Conservation (phyloP, 1,140 invertebrate genomes). For the Aethina tumida region DNA sequence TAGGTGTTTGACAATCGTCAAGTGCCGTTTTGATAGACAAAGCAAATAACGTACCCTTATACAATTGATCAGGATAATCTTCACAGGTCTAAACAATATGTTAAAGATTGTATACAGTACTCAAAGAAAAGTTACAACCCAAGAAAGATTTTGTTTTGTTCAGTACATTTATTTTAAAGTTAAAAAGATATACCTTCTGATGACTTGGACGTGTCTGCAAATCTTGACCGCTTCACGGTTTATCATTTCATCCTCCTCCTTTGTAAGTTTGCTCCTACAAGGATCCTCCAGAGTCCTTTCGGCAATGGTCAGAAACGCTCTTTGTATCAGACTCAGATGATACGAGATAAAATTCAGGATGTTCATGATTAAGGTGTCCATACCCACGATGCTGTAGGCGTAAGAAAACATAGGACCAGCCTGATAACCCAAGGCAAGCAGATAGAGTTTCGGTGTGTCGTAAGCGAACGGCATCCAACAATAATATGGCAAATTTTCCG, state of each 20-base stretch:
- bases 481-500: conserved; percentile 22
- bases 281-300: conserved; percentile 13
- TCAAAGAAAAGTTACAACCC: no score
- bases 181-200: conserved; percentile 24
- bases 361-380: conserved; percentile 32
- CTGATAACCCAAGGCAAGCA: conserved; percentile 27
- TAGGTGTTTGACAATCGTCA: no score
- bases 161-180: no score
- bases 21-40: no score
- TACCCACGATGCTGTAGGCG: conserved; percentile 28
- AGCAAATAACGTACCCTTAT: no score
- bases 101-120: no score
- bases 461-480: conserved; percentile 29
- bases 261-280: not conserved
- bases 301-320: conserved; percentile 26
- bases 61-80: no score
- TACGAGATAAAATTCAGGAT: conserved; percentile 28
- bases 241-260: conserved; percentile 15
- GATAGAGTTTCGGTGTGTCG: conserved; percentile 19
- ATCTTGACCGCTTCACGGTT: conserved; percentile 26
- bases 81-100: no score
- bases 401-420: conserved; percentile 29
- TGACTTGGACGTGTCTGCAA: conserved; percentile 26
- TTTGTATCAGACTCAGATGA: conserved; percentile 27
- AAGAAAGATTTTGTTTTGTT: not conserved